phyloP scores from a whole-genome alignment of 1,140 invertebrate species.

The Samia ricini region DNA sequence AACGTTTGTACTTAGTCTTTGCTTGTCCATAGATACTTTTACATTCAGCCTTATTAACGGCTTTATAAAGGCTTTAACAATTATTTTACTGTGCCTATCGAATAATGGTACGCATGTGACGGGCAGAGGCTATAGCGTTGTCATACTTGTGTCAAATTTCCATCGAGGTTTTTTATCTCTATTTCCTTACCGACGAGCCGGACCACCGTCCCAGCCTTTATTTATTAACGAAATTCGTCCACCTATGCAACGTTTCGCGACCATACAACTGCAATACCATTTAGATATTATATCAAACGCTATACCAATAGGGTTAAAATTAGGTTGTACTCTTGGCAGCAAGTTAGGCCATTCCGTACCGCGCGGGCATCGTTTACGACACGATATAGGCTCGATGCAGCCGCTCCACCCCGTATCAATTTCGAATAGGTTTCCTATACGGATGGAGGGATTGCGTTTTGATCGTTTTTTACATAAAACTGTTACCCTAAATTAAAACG shows the following conservation, averaged over 20 bases:
- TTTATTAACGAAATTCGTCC: constrained; percentile 76
- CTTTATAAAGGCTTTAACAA: too few species aligned
- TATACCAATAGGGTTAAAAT: constrained; percentile 36
- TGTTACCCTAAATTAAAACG: constrained; percentile 75
- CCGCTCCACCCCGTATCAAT: constrained; percentile 74
- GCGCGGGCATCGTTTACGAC: constrained; percentile 64
- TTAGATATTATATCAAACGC: constrained; percentile 26
- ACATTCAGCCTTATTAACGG: too few species aligned
- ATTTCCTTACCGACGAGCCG: constrained; percentile 53
- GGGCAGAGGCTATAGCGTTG: constrained; percentile 49
- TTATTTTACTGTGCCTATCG: constrained; percentile 70
- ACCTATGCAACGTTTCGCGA: constrained; percentile 58
- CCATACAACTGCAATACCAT: constrained; percentile 5
- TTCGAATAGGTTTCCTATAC: constrained; percentile 75
- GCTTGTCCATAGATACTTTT: too few species aligned
- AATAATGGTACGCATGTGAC: constrained; percentile 73
- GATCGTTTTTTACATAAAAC: constrained; percentile 75
- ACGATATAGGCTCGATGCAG: constrained; percentile 66
- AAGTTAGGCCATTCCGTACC: constrained; percentile 37
- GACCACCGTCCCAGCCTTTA: constrained; percentile 66
- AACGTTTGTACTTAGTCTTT: too few species aligned
- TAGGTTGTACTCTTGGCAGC: constrained; percentile 17
- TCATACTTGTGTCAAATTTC: constrained; percentile 75
- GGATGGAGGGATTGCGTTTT: constrained; percentile 71
- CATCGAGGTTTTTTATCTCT: constrained; percentile 56